phyloP scores from a whole-genome alignment of 1,140 invertebrate species.

The Steinernema khuongi region DNA sequence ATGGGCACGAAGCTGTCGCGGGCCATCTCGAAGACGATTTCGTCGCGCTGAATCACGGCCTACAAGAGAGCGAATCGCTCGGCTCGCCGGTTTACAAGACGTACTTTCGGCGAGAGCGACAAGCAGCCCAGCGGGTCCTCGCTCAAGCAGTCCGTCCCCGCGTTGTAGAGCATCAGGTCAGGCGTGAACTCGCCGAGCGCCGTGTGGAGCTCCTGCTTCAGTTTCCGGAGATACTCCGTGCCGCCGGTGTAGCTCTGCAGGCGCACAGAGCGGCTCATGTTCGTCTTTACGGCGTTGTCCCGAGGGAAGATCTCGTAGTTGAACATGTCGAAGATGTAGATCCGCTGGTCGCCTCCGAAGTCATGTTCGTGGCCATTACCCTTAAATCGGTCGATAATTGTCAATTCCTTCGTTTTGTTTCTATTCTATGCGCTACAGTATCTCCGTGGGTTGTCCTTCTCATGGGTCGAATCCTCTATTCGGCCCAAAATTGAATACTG shows the following conservation, averaged over 20 bases:
- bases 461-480: too few relatives aligned
- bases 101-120: conserved; percentile 67
- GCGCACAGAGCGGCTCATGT: conserved; percentile 71
- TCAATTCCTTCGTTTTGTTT: conserved; percentile 20
- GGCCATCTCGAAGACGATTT: conserved; percentile 73
- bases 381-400: conserved; percentile 60
- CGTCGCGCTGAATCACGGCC: conserved; percentile 75
- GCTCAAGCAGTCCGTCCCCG: conserved; percentile 76
- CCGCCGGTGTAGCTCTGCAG: conserved; percentile 68
- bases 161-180: conserved; percentile 78
- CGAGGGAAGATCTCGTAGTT: conserved; percentile 75
- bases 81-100: conserved; percentile 3
- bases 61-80: conserved; percentile 57
- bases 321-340: conserved; percentile 81
- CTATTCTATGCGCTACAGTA: too few relatives aligned
- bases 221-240: conserved; percentile 68
- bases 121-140: conserved; percentile 71
- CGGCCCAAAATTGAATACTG: too few relatives aligned
- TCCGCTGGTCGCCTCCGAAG: conserved; percentile 67
- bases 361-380: conserved; percentile 80
- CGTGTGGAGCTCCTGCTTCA: conserved; percentile 66
- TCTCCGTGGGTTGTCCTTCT: too few relatives aligned
- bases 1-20: conserved; percentile 69
- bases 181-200: conserved; percentile 72
- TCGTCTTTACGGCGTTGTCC: conserved; percentile 71